phyloP scores from a whole-genome alignment of 2,113 vertebrate species.

The Rhea pennata region DNA sequence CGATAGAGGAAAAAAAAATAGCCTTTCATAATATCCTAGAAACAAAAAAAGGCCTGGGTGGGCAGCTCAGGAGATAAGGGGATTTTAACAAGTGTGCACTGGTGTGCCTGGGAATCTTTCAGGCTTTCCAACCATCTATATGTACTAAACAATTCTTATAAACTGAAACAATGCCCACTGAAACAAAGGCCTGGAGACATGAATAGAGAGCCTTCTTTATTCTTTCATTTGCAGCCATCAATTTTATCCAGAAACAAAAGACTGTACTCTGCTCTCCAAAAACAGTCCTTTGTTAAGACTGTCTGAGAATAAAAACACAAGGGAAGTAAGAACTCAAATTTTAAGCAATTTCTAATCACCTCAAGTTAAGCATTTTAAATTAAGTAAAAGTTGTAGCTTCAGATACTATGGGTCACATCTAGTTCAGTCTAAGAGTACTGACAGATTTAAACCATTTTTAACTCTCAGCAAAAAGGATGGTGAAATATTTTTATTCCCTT shows the following conservation, averaged over 20 bases:
- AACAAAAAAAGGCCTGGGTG: slow-evolving; percentile 22
- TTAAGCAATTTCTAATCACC: slow-evolving; percentile 60
- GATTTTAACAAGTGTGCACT: slow-evolving; percentile 8
- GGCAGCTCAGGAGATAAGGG: slow-evolving; percentile 1
- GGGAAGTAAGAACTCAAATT: slow-evolving; percentile 42
- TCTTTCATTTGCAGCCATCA: slow-evolving; percentile 64
- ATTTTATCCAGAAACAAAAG: slow-evolving; percentile 71
- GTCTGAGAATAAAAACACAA: slow-evolving; percentile 63
- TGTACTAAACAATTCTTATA: slow-evolving; percentile 52
- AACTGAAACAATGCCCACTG: slow-evolving; percentile 59
- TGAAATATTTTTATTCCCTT: slow-evolving; percentile 18
- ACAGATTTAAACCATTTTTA: slow-evolving; percentile 46
- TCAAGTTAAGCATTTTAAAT: slow-evolving; percentile 48
- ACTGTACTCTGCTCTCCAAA: slow-evolving; percentile 62
- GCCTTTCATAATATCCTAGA: slow-evolving; percentile 2
- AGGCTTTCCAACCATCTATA: slow-evolving; percentile 55
- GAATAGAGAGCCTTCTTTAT: slow-evolving; percentile 63
- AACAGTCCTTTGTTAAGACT: slow-evolving; percentile 65
- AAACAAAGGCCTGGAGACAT: slow-evolving; percentile 58
- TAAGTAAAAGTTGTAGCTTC: slow-evolving; percentile 53
- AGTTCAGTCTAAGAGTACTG: slow-evolving; percentile 43
- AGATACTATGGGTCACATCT: slow-evolving; percentile 49
- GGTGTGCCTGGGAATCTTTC: slow-evolving; percentile 34
- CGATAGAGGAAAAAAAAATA: neutral
- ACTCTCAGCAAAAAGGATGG: slow-evolving; percentile 12